phyloP scores from a whole-genome alignment of 1,140 invertebrate species.

The Medauroidea extradentata region DNA sequence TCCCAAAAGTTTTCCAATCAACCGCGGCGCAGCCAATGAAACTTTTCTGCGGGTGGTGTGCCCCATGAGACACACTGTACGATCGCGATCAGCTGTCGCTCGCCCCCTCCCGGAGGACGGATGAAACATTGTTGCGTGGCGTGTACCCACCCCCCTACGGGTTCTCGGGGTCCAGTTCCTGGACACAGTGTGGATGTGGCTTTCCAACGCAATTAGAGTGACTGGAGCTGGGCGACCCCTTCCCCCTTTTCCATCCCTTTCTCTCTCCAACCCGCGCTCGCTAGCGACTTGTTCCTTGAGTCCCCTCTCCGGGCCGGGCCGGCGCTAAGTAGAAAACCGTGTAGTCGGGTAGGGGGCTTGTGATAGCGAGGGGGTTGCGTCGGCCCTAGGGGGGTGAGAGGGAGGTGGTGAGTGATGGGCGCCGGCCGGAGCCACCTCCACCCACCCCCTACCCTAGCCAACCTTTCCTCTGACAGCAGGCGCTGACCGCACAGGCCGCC shows the following conservation, averaged over 20 bases:
- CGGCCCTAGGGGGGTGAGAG: background rate
- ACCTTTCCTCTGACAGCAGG: background rate
- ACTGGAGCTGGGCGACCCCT: background rate
- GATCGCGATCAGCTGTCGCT: too few species aligned
- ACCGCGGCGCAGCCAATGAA: too few species aligned
- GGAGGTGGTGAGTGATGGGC: slow-evolving; percentile 2
- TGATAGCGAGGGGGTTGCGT: slow-evolving; percentile 2
- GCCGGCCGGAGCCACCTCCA: background rate
- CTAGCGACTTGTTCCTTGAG: too few species aligned
- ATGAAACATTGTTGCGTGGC: too few species aligned
- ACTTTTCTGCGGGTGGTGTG: too few species aligned
- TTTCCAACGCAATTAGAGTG: slow-evolving; percentile 10
- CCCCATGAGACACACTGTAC: too few species aligned
- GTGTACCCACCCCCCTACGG: too few species aligned
- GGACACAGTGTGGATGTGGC: background rate
- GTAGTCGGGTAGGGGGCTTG: slow-evolving; percentile 1
- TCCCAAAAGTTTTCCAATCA: too few species aligned
- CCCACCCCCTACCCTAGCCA: too few species aligned
- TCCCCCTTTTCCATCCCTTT: background rate
- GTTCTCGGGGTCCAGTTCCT: too few species aligned
- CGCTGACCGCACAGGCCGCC: background rate
- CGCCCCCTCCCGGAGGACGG: too few species aligned
- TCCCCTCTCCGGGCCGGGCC: background rate
- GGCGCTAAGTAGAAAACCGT: slow-evolving; percentile 11
- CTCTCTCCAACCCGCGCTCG: too few species aligned